Evolutionary conservation across 1,140 invertebrate genomes (phyloP), one percentile per base, ranked within the genome.

Genomic region (Drosophila carrolli): DNA sequence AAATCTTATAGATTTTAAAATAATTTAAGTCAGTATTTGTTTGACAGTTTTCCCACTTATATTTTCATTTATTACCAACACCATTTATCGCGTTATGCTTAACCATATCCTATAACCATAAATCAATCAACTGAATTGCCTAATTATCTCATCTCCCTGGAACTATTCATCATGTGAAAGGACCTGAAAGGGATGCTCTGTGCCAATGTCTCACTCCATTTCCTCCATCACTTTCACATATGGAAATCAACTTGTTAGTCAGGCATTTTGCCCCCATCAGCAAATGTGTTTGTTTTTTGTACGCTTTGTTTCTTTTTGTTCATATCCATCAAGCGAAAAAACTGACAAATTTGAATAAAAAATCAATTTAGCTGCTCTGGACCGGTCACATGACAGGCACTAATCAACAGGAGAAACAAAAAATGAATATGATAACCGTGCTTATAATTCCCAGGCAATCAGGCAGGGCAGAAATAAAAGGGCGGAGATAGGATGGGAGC

Each of bases 291-390:
- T 61, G 58, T 50, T 66, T 77, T 63, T 78, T 66, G 4, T 32
- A 5, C 14, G 14, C 50, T 48, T 38, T 23, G 23, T 27, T 35
- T 38, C 2, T 48, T 47, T 19, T 46, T 53, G 13, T 56, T 46
- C 43, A 65, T 61, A 82, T 81, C 62, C 60, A 61, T 66, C 74
- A 66, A 46, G 44, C 9, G 44, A 70, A 60, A 63, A 70, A 60
- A 32, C 1, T 11, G 32, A 7, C 46, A 14, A 67, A 86, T 86
- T 88, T 86, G 66, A 86, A 86, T 86, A 86, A 86, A 86, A 76
- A 76, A 86, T 81, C 82, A 86, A 86, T 86, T 85, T 85, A 58
- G 63, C n/a, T 54, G 58, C 50, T 68, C 23, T 41, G 59, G 38
- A 47, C 41, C 46, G 40, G 37, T 41, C 41, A 51, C 44, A 62